Percentiles rank a stretch among this genome's conserved stretches.
These are phyloP conservation scores for Bovichtus variegatus DNA, from an alignment of 2,797 vertebrate species.

Conservation along the genomic window DNA sequence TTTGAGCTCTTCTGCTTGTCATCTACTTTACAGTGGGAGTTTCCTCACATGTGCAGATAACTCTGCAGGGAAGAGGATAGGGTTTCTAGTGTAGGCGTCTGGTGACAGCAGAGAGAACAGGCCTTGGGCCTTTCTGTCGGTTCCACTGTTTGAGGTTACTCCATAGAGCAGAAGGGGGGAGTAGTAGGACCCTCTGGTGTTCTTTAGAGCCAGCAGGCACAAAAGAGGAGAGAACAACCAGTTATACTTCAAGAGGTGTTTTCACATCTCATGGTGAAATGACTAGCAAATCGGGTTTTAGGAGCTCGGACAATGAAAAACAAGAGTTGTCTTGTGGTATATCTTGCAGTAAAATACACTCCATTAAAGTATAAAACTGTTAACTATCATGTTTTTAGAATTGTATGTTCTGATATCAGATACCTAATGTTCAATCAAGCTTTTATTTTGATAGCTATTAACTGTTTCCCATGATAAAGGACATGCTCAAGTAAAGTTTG, in stretches of 20 bases:
- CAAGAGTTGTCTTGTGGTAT: neutral
- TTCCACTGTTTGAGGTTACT: slow-evolving; percentile 25
- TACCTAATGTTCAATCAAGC: neutral
- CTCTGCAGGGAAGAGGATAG: slow-evolving; percentile 28
- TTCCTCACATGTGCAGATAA: slow-evolving; percentile 17
- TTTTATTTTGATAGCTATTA: neutral
- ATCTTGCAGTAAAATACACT: neutral
- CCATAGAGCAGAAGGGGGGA: neutral
- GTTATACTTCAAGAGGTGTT: slow-evolving; percentile 21
- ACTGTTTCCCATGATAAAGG: neutral
- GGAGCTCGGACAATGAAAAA: neutral
- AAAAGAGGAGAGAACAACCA: slow-evolving; percentile 9
- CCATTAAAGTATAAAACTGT: neutral
- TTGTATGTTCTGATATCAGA: neutral
- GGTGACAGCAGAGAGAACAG: slow-evolving; percentile 32
- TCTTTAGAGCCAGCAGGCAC: slow-evolving; percentile 24
- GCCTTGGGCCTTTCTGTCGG: slow-evolving; percentile 28
- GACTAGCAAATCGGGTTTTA: neutral
- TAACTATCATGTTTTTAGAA: neutral
- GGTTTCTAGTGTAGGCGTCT: slow-evolving; percentile 29
- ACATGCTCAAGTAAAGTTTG: neutral
- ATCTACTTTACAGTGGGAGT: neutral
- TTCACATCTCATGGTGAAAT: slow-evolving; percentile 24
- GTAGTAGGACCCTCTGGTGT: slow-evolving; percentile 14
- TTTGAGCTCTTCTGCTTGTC: slow-evolving; percentile 3